Evolutionary conservation across 2,888 invertebrate species (phyloP), one percentile per base, ranked within the genome.

Genomic region (Hesperia comma): DNA sequence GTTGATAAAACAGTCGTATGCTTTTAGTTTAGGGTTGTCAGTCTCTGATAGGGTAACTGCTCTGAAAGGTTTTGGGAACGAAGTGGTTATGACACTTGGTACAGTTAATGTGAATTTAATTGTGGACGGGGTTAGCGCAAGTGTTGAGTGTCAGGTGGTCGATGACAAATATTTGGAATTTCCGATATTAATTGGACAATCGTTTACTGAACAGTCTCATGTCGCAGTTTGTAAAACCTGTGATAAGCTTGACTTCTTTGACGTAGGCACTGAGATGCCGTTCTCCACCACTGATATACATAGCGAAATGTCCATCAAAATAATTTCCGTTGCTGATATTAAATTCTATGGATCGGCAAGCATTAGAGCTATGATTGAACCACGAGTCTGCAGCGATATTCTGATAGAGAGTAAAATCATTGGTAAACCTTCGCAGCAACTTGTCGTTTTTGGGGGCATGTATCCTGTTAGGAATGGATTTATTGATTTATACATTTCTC

Each of bases 11-110:
- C 26, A 46, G 17, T 63, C 55, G 0, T 41, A 15, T 63, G 43
- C 55, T 14, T 17, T 26, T n/a, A 4, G 19, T 33, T 63, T 63
- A 19, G 33, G 46, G 8, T 19, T 46, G 12, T 41, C 55, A 7
- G 43, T 43, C 17, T 26, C n/a, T 63, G 8, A 21, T 53, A 19
- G 21, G 21, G 2, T 14, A 26, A 53, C 53, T 1, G n/a, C 33
- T 19, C 21, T 69, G 26, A 70, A 53, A 19, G 68, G 70, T 12
- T 70, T 70, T 40, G 68, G 70, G n/a, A 68, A 70, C 19, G 49
- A 21, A 14, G 8, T 63, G 0, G 66, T 70, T 7, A 40, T 56
- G 12, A 60, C 70, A 4, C 14, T 55, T 5, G 70, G 70, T 2
- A 10, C 41, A 7, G 49, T 32, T n/a, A 6, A 1, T 1, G n/a